Percentiles rank a stretch among this genome's conserved stretches.
Conservation (phyloP, 2,888 invertebrate genomes). For the Standfussiana lucernea region DNA sequence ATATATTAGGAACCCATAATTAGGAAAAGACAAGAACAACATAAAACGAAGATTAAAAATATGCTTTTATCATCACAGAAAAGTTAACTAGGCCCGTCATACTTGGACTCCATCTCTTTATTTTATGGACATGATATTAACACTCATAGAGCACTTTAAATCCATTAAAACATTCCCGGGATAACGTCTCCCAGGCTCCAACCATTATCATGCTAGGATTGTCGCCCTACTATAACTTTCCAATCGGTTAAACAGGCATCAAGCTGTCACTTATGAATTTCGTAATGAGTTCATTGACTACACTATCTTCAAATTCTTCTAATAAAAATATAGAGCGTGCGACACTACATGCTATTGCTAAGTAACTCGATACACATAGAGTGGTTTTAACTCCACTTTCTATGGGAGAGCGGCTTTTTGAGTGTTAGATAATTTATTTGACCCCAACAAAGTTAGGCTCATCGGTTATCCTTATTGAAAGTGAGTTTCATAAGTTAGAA, state of each 20-base stretch:
- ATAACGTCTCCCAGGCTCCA: slow-evolving; percentile 78
- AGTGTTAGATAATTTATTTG: neutral
- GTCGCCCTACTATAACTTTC: slow-evolving; percentile 79
- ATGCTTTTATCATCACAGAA: slow-evolving; percentile 51
- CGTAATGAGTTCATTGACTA: slow-evolving; percentile 79
- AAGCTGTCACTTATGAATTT: slow-evolving; percentile 74
- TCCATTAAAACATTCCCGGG: slow-evolving; percentile 86
- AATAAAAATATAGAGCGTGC: slow-evolving; percentile 68
- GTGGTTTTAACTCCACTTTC: slow-evolving; percentile 29
- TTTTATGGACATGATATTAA: slow-evolving; percentile 83
- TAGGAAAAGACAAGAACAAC: slow-evolving; percentile 29
- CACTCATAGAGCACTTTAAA: slow-evolving; percentile 82
- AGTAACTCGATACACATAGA: slow-evolving; percentile 34
- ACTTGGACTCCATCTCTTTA: slow-evolving; percentile 70
- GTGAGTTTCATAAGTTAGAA: slow-evolving; percentile 19
- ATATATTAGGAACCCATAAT: neutral
- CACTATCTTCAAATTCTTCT: slow-evolving; percentile 70
- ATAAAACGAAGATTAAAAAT: slow-evolving; percentile 54
- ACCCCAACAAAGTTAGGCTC: slow-evolving; percentile 14
- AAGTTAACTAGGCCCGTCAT: slow-evolving; percentile 66
- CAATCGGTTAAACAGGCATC: slow-evolving; percentile 72
- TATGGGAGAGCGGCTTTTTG: slow-evolving; percentile 21
- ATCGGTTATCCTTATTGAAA: slow-evolving; percentile 4
- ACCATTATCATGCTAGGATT: slow-evolving; percentile 78
- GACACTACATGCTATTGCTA: slow-evolving; percentile 31